Base-by-base conservation (phyloP, 2,797 vertebrate genomes). In the Streptopelia turtur region DNA sequence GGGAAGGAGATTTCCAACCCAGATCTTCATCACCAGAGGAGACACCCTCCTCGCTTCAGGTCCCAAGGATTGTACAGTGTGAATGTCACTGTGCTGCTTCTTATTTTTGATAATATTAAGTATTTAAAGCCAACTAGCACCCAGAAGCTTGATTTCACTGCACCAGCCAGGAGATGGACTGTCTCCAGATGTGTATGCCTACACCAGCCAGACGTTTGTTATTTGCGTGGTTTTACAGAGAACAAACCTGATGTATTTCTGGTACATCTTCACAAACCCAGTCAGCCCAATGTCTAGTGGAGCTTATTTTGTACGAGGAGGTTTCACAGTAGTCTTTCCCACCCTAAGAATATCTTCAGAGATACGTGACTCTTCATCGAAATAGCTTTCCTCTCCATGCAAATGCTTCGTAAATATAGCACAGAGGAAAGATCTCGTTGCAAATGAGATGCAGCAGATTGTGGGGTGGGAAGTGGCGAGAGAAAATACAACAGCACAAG, bases 261-360 rank as follows among this genome's bases (percentile, higher is more conserved):
- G 78, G n/a, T 85, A 30, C 39, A 85, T 49, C 71, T 71, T 83
- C 55, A 37, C 23, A 61, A 66, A 83, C 18, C 17, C 59, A 68
- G 56, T 79, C 71, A 92, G 31, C 70, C 71, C 43, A 90, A 41
- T 0, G 1, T 64, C 89, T 89, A 59, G 63, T 2, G 20, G 37
- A 89, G 84, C 76, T 94, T 77, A 70, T 89, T 92, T 83, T 33
- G 11, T 52, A 16, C 0, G 0, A 60, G 53, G 41, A 85, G 75
- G 27, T 83, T 95, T 95, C 94, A 83, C 83, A 68, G 80, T 92
- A 85, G 82, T 49, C 71, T 77, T 80, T 80, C 65, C 49, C 37
- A 81, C 43, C 81, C 93, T 80, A 92, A 94, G 71, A 95, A 94
- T 94, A 93, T 47, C 89, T 93, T 90, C 78, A 93, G 68, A 77